Evolutionary conservation across 2,797 vertebrate species (phyloP), one percentile per base, ranked within the genome.

Genomic region (Myotis vivesi): DNA sequence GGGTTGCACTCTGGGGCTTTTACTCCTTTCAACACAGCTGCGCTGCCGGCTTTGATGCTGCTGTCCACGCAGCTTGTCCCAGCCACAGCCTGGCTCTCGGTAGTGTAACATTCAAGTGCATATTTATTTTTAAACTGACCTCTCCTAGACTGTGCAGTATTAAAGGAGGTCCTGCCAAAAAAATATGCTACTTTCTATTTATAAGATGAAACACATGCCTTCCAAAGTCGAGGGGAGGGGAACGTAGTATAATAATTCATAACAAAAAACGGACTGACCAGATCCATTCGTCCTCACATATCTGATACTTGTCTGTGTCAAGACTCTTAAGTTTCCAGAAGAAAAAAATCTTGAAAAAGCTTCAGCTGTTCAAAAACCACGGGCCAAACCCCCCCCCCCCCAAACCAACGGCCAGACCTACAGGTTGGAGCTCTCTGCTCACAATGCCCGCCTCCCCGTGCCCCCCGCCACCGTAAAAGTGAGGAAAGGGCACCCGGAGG

Each of bases 191-290:
- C 96, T 96, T 95, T 97, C 97, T 97, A 97, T 97, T 97, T 97
- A 97, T 97, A 97, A 97, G 97, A 97, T 96, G 93, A 97, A 97
- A 97, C 96, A 97, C 97, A 97, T 97, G 96, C 94, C 85, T 97
- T 85, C 68, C 73, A 59, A 95, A 95, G 93, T 91, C 75, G 57
- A 89, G 94, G 79, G 94, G 87, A 82, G 94, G 82, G 90, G 79
- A 75, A 41, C 77, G 72, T 89, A 90, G 79, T 55, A 69, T 73
- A 93, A 84, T 95, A 96, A 97, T 96, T 95, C 95, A 93, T 91
- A 90, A 92, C 53, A 46, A 87, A 89, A 95, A 95, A 95, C 87
- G 28, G 88, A 94, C 66, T 87, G 62, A 87, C 92, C 69, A 75
- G 84, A 92, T 92, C 80, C 72, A 92, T 85, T 89, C 51, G 41